Percentiles rank a stretch among this genome's conserved stretches.
These are phyloP conservation scores for Augochlorella aurata DNA, from an alignment of 2,888 invertebrate species.

Conservation along the genomic window DNA sequence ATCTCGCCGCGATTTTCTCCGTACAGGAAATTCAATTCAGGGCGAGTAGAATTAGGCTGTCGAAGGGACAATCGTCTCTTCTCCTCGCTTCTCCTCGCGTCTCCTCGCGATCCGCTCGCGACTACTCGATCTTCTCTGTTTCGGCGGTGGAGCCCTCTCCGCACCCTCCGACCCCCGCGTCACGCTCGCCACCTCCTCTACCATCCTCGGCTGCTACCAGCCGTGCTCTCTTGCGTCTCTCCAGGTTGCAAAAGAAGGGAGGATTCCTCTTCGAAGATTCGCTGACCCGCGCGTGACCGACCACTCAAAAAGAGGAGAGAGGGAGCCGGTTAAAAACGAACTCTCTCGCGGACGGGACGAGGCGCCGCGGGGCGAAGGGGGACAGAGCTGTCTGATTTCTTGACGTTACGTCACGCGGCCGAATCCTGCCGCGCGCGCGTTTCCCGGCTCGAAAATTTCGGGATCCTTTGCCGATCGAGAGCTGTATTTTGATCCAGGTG, in stretches of 20 bases:
- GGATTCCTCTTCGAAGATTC: conserved; percentile 67
- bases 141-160: conserved; percentile 62
- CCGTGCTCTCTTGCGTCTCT: conserved; percentile 40
- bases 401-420: conserved; percentile 56
- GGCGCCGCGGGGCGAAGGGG: background rate
- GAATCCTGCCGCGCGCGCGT: conserved; percentile 18
- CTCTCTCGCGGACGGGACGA: background rate
- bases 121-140: conserved; percentile 62
- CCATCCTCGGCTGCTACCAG: conserved; percentile 38
- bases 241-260: conserved; percentile 59
- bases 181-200: conserved; percentile 40
- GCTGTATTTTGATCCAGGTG: background rate
- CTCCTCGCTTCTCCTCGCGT: background rate
- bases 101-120: conserved; percentile 47
- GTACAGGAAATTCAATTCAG: too few relatives aligned
- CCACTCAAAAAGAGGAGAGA: conserved; percentile 60
- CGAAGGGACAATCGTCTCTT: too few relatives aligned
- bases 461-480: background rate
- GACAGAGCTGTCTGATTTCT: conserved; percentile 50
- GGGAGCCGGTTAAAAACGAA: conserved; percentile 54
- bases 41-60: too few relatives aligned
- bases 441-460: background rate
- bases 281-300: conserved; percentile 72
- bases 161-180: conserved; percentile 4
- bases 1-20: too few relatives aligned